Conservation (phyloP, 23 tunicate genomes). For the Diplosoma virens region DNA sequence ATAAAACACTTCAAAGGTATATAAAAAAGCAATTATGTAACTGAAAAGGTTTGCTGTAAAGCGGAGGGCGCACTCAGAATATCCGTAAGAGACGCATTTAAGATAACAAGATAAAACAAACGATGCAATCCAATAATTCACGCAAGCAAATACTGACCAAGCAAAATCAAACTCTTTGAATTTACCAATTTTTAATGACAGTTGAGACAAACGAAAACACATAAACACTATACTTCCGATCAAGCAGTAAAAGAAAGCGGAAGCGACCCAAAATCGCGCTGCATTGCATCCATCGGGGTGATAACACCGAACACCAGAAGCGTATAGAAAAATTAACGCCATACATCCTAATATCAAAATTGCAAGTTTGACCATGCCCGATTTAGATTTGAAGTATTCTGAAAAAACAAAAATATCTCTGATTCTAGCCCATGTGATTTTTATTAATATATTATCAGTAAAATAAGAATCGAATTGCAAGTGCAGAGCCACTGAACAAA, state of each 20-base stretch:
- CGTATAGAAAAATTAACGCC: neutral
- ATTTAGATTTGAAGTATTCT: constrained; percentile 29
- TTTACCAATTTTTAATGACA: constrained; percentile 8
- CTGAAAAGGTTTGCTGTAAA: constrained; percentile 19
- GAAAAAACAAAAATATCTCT: neutral
- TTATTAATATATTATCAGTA: too few species aligned
- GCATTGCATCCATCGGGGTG: constrained; percentile 37
- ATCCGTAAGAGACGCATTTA: neutral
- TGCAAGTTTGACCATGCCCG: constrained; percentile 11
- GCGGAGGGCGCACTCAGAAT: constrained; percentile 36
- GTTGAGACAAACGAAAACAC: constrained; percentile 6
- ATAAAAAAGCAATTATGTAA: neutral
- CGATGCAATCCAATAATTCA: constrained; percentile 23
- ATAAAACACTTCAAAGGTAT: neutral
- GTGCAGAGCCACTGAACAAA: too few species aligned
- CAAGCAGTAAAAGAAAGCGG: constrained; percentile 45
- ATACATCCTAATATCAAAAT: constrained; percentile 6
- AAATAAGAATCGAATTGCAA: too few species aligned
- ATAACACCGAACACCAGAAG: constrained; percentile 6
- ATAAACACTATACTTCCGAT: constrained; percentile 23
- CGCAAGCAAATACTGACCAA: constrained; percentile 46
- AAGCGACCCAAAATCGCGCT: constrained; percentile 29
- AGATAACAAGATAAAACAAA: constrained; percentile 31
- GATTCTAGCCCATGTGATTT: neutral
- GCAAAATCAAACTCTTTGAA: constrained; percentile 17